A percentile compares a stretch with the other conserved stretches of the same genome.
These are phyloP conservation scores for Cheilosia pagana DNA, from an alignment of 2,888 invertebrate genomes.

Conservation along the genomic window DNA sequence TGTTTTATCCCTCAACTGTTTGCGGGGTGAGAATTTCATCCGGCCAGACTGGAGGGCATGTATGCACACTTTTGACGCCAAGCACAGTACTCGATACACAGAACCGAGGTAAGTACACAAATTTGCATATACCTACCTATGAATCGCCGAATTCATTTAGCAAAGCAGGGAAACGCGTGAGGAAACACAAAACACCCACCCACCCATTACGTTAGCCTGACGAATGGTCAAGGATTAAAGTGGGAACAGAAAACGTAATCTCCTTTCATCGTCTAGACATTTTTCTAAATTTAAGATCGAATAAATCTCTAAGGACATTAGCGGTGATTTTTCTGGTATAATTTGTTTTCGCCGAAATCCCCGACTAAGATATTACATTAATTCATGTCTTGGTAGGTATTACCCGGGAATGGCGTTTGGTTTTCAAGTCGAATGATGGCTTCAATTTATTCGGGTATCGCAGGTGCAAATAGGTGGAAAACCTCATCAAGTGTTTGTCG, in stretches of 20 bases:
- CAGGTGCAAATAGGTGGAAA: slow-evolving; percentile 38
- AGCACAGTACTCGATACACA: neutral
- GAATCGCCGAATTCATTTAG: neutral
- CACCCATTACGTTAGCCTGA: slow-evolving; percentile 36
- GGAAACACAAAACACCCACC: neutral
- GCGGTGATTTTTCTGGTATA: slow-evolving; percentile 16
- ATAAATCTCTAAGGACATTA: neutral
- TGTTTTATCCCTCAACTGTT: slow-evolving; percentile 38
- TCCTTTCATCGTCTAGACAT: slow-evolving; percentile 15
- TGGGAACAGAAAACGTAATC: slow-evolving; percentile 34
- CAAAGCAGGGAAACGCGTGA: neutral
- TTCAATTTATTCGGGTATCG: slow-evolving; percentile 50
- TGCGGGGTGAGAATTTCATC: slow-evolving; percentile 30
- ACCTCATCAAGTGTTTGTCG: slow-evolving; percentile 28
- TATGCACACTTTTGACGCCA: slow-evolving; percentile 50
- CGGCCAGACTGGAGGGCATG: neutral
- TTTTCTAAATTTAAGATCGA: neutral
- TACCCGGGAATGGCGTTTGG: slow-evolving; percentile 21
- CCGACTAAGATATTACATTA: slow-evolving; percentile 41
- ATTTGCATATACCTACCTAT: slow-evolving; percentile 18
- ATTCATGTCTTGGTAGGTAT: slow-evolving; percentile 30
- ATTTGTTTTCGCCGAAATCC: slow-evolving; percentile 25
- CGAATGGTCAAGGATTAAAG: slow-evolving; percentile 55
- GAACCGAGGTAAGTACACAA: neutral
- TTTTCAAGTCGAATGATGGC: slow-evolving; percentile 18